A percentile compares a stretch with the other conserved stretches of the same genome.
Conservation (phyloP, 2,113 vertebrate species). For the Zosterops japonicus region DNA sequence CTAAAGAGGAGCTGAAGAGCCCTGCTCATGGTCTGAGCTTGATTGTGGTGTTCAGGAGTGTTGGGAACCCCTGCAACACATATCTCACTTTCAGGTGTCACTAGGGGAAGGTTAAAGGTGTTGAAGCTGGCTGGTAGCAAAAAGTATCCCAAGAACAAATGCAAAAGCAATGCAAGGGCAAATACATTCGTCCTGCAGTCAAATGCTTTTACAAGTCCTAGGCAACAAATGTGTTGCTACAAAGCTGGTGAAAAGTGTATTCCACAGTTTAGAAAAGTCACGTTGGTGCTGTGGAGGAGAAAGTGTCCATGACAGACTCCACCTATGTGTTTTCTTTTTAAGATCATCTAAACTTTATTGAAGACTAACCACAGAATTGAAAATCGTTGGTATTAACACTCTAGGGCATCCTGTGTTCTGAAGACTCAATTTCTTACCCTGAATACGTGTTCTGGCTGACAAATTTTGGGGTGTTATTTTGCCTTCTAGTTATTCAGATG, state of each 20-base stretch:
- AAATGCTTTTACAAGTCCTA: neutral
- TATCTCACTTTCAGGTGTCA: neutral
- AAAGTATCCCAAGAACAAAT: neutral
- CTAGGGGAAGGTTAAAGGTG: neutral
- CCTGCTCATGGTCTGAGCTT: neutral
- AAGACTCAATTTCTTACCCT: conserved; percentile 55
- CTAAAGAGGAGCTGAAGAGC: neutral
- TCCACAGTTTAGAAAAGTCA: neutral
- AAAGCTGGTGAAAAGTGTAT: neutral
- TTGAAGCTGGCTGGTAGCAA: neutral
- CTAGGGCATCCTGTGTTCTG: conserved; percentile 39
- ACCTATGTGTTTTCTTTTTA: conserved; percentile 12
- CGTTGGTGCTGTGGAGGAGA: conserved; percentile 16
- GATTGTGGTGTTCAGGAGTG: neutral
- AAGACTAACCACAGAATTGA: conserved; percentile 48
- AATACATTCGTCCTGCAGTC: neutral
- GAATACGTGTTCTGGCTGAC: conserved; percentile 68
- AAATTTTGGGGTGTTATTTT: conserved; percentile 70
- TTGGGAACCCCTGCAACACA: neutral
- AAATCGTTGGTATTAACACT: conserved; percentile 68
- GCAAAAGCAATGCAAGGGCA: neutral
- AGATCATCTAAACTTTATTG: conserved; percentile 58
- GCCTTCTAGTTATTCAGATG: conserved; percentile 67
- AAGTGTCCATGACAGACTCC: neutral
- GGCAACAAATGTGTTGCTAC: neutral